Base-by-base conservation (phyloP, 2,113 vertebrate genomes). In the Loxodonta africana region DNA sequence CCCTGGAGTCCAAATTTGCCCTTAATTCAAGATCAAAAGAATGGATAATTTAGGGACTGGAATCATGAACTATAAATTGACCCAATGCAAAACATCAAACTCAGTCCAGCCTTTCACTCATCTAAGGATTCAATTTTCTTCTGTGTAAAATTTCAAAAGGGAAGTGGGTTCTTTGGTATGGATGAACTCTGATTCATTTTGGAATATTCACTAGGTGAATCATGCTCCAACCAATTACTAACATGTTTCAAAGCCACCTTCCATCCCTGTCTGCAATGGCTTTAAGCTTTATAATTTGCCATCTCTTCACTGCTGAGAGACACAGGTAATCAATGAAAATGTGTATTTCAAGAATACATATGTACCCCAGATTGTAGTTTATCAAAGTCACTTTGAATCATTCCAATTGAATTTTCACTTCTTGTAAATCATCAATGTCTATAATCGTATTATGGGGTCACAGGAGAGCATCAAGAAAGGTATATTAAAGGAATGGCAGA, bases 321-420 rank as follows among this genome's bases (percentile, higher is more conserved):
- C 95, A 91, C 69, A 74, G 93, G 88, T 97, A 97, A 96, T 93
- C 94, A 83, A 91, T 97, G 95, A 96, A 90, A 26, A 9, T 87
- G 91, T 90, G 85, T 97, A 83, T 95, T 97, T 97, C 69, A 88
- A 62, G 90, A 97, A 98, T 92, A 57, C 20, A 0, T 85, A 71
- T 90, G 86, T 94, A 33, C 57, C 76, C 96, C 85, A 33, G 90
- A 67, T 90, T 94, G 23, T 41, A 85, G 97, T 98, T 97, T 87
- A 96, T 98, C 78, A 95, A 97, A 71, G 73, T 98, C 93, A 96
- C 97, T 97, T 97, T 88, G 92, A 95, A 90, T 97, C 95, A 76
- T 93, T 96, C 83, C 77, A 94, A 90, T 97, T 97, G 96, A 97
- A 97, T 97, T 98, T 96, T 94, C 91, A 71, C 62, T 74, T 98